phyloP scores from a whole-genome alignment of 1,140 invertebrate genomes.

The Drosophila sp. region DNA sequence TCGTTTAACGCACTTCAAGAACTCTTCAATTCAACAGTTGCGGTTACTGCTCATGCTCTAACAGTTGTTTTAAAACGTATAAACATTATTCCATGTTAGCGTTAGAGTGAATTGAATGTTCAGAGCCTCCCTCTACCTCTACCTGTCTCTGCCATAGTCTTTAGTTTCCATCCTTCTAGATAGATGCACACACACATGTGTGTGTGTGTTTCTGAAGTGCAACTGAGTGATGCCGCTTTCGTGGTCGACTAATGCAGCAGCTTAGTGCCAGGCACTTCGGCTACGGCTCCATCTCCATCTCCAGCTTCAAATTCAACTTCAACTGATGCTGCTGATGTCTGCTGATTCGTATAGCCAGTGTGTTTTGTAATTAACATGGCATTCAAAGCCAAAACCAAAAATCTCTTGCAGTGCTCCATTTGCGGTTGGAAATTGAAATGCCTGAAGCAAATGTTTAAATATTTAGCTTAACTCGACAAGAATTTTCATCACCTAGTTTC shows the following conservation, averaged over 20 bases:
- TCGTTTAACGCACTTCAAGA: constrained; percentile 11
- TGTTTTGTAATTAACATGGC: constrained; percentile 75
- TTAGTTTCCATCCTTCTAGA: neutral
- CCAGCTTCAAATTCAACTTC: neutral
- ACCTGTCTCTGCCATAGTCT: neutral
- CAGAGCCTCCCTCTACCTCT: neutral
- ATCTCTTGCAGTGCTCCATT: constrained; percentile 48
- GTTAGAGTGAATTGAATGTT: constrained; percentile 1
- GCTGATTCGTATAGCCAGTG: constrained; percentile 22
- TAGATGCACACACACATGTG: neutral
- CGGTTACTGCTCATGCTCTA: constrained; percentile 18
- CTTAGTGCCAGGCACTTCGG: constrained; percentile 35
- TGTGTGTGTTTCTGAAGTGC: constrained; percentile 37
- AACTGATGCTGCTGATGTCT: constrained; percentile 5
- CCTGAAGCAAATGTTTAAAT: constrained; percentile 48
- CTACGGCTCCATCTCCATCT: neutral
- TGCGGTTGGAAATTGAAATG: constrained; percentile 60
- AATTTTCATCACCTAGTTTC: constrained; percentile 40
- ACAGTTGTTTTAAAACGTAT: constrained; percentile 40
- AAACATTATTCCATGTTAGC: constrained; percentile 49
- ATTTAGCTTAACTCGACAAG: constrained; percentile 20
- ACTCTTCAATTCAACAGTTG: constrained; percentile 19
- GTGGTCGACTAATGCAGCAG: constrained; percentile 64
- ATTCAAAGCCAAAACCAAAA: constrained; percentile 60
- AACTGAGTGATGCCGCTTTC: constrained; percentile 44